Conservation (phyloP, 2,797 vertebrate species). For the Mus minutoides region DNA sequence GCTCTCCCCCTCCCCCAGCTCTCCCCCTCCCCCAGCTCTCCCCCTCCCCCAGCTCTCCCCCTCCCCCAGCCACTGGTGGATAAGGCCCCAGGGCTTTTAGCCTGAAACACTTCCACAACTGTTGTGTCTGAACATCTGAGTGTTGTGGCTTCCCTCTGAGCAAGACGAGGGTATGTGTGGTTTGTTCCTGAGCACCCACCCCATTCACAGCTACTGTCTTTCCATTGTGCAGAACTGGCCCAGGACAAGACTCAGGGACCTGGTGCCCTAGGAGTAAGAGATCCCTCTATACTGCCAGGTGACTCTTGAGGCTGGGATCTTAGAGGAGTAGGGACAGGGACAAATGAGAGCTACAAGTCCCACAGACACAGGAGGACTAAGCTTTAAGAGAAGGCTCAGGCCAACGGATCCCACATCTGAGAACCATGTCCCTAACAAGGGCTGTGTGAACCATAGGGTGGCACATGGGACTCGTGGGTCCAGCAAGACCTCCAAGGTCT, state of each 20-base stretch:
- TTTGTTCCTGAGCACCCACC: not conserved
- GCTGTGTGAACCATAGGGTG: not conserved
- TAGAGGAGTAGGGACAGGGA: not conserved
- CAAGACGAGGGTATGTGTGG: fast-evolving
- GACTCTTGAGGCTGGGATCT: not conserved
- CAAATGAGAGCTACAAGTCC: too few relatives aligned
- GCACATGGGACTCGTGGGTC: fast-evolving
- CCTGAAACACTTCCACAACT: not conserved
- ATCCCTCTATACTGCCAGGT: fast-evolving
- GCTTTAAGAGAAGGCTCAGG: not conserved
- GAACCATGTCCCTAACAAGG: not conserved
- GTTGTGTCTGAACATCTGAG: fast-evolving
- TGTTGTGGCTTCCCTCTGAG: not conserved
- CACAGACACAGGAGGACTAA: not conserved
- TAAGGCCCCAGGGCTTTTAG: not conserved
- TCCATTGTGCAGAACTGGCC: not conserved
- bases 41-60: too few relatives aligned
- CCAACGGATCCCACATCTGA: not conserved
- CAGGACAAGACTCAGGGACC: not conserved
- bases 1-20: not conserved
- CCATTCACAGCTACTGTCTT: not conserved
- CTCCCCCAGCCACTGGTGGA: too few relatives aligned
- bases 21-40: not conserved
- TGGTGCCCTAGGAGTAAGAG: fast-evolving
- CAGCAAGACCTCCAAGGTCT: not conserved